Evolutionary conservation across 2,797 vertebrate genomes (phyloP).

Genomic region (Microctenopoma stevenorrisi): DNA sequence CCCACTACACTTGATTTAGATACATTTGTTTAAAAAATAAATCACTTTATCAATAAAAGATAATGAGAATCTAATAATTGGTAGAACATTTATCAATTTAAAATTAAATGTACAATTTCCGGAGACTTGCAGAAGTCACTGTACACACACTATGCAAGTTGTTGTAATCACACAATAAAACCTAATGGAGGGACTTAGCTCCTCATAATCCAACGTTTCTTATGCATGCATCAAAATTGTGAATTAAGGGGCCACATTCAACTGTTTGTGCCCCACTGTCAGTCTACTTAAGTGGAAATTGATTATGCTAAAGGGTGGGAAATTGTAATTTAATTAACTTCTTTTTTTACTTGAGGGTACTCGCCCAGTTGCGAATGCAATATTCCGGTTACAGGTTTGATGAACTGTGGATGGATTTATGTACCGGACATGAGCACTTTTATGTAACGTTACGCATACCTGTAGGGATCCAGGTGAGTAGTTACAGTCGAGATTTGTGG

Average conservation of each 20-base stretch:
- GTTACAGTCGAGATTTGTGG: conserved; percentile 25
- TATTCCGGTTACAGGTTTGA: not conserved
- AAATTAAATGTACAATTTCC: too few relatives aligned
- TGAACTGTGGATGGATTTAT: not conserved
- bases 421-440: not conserved
- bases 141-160: conserved; percentile 35
- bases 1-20: not conserved
- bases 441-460: not conserved
- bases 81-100: too few relatives aligned
- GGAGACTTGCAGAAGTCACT: too few relatives aligned
- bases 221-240: not conserved
- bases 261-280: not conserved
- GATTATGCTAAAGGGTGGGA: not conserved
- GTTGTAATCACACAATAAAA: conserved; percentile 44
- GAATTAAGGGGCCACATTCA: not conserved
- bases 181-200: conserved; percentile 6
- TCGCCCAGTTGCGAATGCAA: not conserved
- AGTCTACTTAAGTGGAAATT: not conserved
- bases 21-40: too few relatives aligned
- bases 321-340: not conserved
- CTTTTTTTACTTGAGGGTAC: not conserved
- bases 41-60: not conserved
- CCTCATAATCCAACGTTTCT: conserved; percentile 2
- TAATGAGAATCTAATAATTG: too few relatives aligned
- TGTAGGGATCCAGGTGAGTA: conserved; percentile 12